Conservation (phyloP, 2,888 invertebrate genomes). For the Homarus gammarus region DNA sequence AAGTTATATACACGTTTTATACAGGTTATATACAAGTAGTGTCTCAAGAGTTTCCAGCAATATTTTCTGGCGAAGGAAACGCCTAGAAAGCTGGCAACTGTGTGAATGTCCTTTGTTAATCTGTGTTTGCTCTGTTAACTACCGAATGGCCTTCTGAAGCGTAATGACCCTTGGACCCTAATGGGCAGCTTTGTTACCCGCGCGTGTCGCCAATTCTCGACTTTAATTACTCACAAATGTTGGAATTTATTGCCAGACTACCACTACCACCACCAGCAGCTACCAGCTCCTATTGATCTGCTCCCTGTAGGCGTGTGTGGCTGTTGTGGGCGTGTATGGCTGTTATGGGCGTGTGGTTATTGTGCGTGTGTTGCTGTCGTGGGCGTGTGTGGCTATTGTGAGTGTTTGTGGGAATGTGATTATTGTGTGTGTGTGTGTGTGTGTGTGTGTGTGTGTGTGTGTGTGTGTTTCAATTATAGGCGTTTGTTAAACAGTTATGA, state of each 20-base stretch:
- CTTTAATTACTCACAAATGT: constrained; percentile 43
- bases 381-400: not conserved
- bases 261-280: constrained; percentile 24
- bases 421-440: not conserved
- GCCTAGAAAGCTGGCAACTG: not conserved
- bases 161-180: constrained; percentile 38
- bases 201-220: constrained; percentile 40
- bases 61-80: no score
- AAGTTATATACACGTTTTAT: no score
- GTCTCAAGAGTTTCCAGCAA: no score
- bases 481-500: no score
- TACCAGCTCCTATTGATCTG: constrained; percentile 15
- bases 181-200: constrained; percentile 41
- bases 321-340: not conserved
- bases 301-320: not conserved
- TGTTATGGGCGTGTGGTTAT: not conserved
- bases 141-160: constrained; percentile 41
- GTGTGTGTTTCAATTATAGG: no score
- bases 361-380: not conserved
- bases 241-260: constrained; percentile 36
- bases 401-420: not conserved
- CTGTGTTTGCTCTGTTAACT: constrained; percentile 56
- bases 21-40: no score
- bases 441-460: constrained; percentile 10
- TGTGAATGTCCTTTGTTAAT: constrained; percentile 29